These are phyloP conservation scores for Gryllus longicercus DNA, from an alignment of 2,888 invertebrate genomes.

Conservation along the genomic window DNA sequence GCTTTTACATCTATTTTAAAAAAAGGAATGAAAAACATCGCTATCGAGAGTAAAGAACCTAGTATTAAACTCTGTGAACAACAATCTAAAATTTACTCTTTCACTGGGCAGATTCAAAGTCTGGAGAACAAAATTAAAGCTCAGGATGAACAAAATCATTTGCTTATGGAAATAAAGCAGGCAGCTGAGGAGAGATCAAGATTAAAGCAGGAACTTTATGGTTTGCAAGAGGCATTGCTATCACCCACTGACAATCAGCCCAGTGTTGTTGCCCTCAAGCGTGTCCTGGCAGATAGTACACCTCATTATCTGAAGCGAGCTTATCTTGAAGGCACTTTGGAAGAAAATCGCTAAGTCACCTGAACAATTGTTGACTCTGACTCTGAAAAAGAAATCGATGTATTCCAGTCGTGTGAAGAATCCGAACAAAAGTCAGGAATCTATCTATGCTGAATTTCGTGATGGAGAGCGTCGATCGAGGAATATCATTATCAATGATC, in stretches of 20 bases:
- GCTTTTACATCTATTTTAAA: constrained; percentile 62
- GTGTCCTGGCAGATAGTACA: too few relatives aligned
- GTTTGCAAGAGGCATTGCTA: constrained; percentile 36
- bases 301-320: too few relatives aligned
- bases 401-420: too few relatives aligned
- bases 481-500: too few relatives aligned
- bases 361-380: too few relatives aligned
- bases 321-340: too few relatives aligned
- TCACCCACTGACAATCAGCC: constrained; percentile 37
- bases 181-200: constrained; percentile 34
- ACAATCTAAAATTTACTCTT: not conserved
- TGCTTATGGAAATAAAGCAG: constrained; percentile 36
- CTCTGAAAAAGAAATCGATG: too few relatives aligned
- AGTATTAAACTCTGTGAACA: constrained; percentile 36
- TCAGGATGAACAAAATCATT: not conserved
- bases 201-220: constrained; percentile 30
- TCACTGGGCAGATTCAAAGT: not conserved
- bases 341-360: too few relatives aligned
- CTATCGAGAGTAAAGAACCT: constrained; percentile 48
- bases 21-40: constrained; percentile 52
- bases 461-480: too few relatives aligned
- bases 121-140: not conserved
- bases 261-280: constrained; percentile 23
- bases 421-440: too few relatives aligned
- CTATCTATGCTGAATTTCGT: too few relatives aligned